Conservation (phyloP, 2,113 vertebrate genomes). For the Prionailurus viverrinus region DNA sequence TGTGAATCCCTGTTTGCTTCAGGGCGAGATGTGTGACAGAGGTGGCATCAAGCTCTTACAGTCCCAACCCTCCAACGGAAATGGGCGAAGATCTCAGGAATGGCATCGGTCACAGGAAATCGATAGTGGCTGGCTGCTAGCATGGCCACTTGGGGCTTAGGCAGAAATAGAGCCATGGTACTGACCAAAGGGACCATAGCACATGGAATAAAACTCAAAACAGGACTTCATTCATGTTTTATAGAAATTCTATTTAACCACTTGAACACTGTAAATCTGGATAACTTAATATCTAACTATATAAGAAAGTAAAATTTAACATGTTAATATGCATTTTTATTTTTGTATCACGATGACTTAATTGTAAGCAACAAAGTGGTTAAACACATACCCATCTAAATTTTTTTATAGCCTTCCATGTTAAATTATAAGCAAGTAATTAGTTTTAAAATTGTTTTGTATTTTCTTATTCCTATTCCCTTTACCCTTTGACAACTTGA, state of each 20-base stretch:
- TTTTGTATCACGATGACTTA: slow-evolving; percentile 88
- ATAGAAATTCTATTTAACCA: slow-evolving; percentile 88
- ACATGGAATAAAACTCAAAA: slow-evolving; percentile 85
- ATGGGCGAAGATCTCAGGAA: slow-evolving; percentile 99
- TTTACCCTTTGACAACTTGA: slow-evolving; percentile 98
- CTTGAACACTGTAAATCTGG: slow-evolving; percentile 88
- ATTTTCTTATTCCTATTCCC: slow-evolving; percentile 98
- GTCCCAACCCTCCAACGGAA: slow-evolving; percentile 97
- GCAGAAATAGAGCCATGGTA: slow-evolving; percentile 97
- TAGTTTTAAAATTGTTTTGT: slow-evolving; percentile 93
- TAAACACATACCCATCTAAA: slow-evolving; percentile 90
- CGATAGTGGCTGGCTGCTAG: slow-evolving; percentile 96
- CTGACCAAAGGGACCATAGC: slow-evolving; percentile 90
- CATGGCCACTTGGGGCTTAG: slow-evolving; percentile 96
- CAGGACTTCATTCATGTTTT: slow-evolving; percentile 85
- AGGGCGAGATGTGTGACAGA: slow-evolving; percentile 99
- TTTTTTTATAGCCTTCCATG: slow-evolving; percentile 90
- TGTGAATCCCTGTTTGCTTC: slow-evolving; percentile 99
- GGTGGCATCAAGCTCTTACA: slow-evolving; percentile 99
- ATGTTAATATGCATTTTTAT: slow-evolving; percentile 86
- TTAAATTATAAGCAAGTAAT: slow-evolving; percentile 88
- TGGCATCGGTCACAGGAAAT: slow-evolving; percentile 99
- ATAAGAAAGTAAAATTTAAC: slow-evolving; percentile 87
- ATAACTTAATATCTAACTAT: slow-evolving; percentile 87
- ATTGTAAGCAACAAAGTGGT: slow-evolving; percentile 91